Evolutionary conservation across 1,140 invertebrate species (phyloP).

Genomic region (Pomacea maculata): DNA sequence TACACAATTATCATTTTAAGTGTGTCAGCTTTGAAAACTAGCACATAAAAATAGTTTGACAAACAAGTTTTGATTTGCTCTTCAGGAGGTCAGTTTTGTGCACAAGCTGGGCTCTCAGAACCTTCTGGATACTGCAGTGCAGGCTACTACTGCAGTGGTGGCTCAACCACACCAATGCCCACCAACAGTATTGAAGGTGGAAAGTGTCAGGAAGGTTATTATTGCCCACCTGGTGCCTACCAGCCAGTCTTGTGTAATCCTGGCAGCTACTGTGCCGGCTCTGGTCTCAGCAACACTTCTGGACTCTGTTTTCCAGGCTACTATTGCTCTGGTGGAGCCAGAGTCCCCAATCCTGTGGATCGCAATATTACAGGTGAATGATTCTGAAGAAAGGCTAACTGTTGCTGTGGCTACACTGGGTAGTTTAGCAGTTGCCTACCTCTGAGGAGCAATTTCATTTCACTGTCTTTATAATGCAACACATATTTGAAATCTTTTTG

Average conservation of each 20-base stretch:
- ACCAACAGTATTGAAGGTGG: constrained; percentile 35
- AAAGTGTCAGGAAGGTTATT: constrained; percentile 47
- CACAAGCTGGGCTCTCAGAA: constrained; percentile 31
- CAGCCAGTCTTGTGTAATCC: constrained; percentile 49
- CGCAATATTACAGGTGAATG: constrained; percentile 56
- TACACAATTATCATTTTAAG: too few relatives aligned
- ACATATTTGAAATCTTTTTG: too few relatives aligned
- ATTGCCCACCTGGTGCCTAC: constrained; percentile 48
- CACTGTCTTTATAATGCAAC: too few relatives aligned
- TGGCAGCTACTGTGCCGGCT: constrained; percentile 51
- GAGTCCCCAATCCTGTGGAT: constrained; percentile 54
- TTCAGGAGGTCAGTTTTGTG: constrained; percentile 54
- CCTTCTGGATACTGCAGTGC: constrained; percentile 49
- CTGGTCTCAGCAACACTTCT: constrained; percentile 45
- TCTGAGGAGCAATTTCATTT: too few relatives aligned
- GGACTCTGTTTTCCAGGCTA: constrained; percentile 52
- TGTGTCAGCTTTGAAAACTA: too few relatives aligned
- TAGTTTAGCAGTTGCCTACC: background rate
- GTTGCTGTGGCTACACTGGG: background rate
- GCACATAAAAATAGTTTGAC: too few relatives aligned
- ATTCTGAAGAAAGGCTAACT: background rate
- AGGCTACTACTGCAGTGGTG: constrained; percentile 56
- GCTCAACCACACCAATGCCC: constrained; percentile 43
- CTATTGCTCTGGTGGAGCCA: constrained; percentile 51
- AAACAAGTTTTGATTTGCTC: background rate